phyloP scores from a whole-genome alignment of 2,113 vertebrate genomes.

The Lycocorax pyrrhopterus region DNA sequence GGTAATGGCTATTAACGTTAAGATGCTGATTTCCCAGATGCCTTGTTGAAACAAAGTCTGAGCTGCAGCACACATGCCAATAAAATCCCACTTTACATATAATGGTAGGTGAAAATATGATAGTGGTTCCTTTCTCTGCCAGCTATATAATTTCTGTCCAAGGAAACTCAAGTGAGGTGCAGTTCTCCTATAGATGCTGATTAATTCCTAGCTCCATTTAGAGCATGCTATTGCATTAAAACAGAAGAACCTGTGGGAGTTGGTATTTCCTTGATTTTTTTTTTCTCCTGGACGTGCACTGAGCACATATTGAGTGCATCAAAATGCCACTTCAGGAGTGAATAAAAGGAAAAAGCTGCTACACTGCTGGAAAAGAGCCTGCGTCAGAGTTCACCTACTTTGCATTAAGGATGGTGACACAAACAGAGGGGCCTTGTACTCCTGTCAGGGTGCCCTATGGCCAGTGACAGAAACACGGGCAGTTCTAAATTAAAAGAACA shows the following conservation, averaged over 20 bases:
- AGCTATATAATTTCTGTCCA: not conserved
- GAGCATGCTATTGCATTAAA: not conserved
- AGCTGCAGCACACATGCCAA: not conserved
- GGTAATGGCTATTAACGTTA: not conserved
- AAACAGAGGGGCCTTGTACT: conserved; percentile 32
- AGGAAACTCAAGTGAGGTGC: not conserved
- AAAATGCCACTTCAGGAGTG: not conserved
- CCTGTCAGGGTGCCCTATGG: not conserved
- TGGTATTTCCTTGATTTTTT: not conserved
- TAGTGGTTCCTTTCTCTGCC: not conserved
- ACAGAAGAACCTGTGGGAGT: not conserved
- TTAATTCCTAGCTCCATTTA: not conserved
- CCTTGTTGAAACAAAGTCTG: not conserved
- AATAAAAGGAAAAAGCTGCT: conserved; percentile 6
- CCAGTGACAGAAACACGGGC: not conserved
- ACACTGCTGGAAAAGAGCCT: not conserved
- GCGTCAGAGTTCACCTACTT: conserved; percentile 24
- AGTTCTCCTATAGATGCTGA: not conserved
- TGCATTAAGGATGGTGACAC: conserved; percentile 22
- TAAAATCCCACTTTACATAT: not conserved
- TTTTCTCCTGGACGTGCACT: not conserved
- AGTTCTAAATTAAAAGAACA: conserved; percentile 28
- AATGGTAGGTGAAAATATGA: not conserved
- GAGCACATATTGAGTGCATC: not conserved
- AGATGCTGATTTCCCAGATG: not conserved